Base-by-base conservation (phyloP, 2,113 vertebrate genomes). In the Microtus pennsylvanicus region DNA sequence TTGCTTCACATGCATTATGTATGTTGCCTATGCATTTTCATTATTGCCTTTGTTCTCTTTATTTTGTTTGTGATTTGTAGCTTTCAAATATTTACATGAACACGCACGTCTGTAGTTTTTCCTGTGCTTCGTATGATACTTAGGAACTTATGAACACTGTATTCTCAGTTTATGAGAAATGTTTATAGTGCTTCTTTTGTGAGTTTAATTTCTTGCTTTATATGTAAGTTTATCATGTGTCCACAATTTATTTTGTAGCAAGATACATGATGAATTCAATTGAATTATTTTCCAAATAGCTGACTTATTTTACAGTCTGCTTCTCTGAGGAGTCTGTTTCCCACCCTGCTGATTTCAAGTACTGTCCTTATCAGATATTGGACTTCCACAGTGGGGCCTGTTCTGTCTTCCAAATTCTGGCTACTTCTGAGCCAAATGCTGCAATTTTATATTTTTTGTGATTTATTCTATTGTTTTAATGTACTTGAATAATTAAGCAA, bases 281-380 rank as follows among this genome's bases (percentile, higher is more conserved):
- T 87, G 91, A 96, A 89, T 95, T 85, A 70, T 92, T 94, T 97
- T 63, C 77, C 77, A 94, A 69, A 69, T 74, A 67, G 21, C 61
- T 94, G 30, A 33, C 9, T 94, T 28, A 82, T 69, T 82, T 30
- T 85, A 70, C 10, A 87, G 50, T 14, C 47, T 91, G 14, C 65
- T 95, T 88, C 70, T 89, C 55, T 81, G 42, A 81, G 21, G 80
- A 90, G 70, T 81, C 58, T 16, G 35, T 67, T 93, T 89, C 76
- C 85, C 17, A 17, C 50, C 52, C 70, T 52, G 76, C 58, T 81
- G 50, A 95, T 70, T 80, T 92, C 35, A 61, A 93, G 87, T 87
- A 45, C 14, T 75, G 14, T 92, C 16, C 13, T 91, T 94, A 77
- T 76, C 45, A 76, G 87, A 95, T 81, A 58, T 1, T 65, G 42